Percentiles rank a stretch among this genome's conserved stretches.
These are phyloP conservation scores for Sinella curviseta DNA, from an alignment of 1,140 invertebrate species.

Conservation along the genomic window DNA sequence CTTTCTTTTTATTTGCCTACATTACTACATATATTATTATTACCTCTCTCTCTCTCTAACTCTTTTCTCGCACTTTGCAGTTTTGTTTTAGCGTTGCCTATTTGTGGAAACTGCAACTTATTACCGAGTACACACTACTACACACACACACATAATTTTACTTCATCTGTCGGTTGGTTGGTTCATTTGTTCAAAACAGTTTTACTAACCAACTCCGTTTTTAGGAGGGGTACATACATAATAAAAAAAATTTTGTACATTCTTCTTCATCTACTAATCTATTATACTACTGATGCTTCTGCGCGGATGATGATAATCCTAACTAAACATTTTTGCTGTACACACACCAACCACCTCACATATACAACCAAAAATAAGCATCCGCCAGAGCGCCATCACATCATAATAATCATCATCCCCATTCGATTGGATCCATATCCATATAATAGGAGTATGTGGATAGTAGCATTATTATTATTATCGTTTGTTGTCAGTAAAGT, in stretches of 20 bases:
- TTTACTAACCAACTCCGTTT: neutral
- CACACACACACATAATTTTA: neutral
- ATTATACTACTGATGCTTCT: no score
- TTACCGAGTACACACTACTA: no score
- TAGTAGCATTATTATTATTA: neutral
- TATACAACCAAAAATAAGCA: neutral
- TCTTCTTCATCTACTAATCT: no score
- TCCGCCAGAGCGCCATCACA: conserved; percentile 3
- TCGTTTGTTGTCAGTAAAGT: neutral
- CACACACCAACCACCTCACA: neutral
- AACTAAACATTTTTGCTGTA: no score
- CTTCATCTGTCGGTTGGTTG: conserved; percentile 6
- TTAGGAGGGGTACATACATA: no score
- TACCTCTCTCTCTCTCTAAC: no score
- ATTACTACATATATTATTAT: neutral
- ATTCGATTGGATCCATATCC: neutral
- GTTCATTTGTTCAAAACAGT: neutral
- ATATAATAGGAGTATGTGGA: neutral
- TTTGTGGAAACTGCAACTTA: conserved; percentile 20
- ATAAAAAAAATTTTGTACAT: no score
- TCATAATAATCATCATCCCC: neutral
- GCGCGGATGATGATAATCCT: no score
- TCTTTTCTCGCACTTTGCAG: neutral
- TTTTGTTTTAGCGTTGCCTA: conserved; percentile 2
- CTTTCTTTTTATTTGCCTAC: neutral